These are phyloP conservation scores for Plecotus auritus DNA, from an alignment of 2,113 vertebrate species.

Conservation along the genomic window DNA sequence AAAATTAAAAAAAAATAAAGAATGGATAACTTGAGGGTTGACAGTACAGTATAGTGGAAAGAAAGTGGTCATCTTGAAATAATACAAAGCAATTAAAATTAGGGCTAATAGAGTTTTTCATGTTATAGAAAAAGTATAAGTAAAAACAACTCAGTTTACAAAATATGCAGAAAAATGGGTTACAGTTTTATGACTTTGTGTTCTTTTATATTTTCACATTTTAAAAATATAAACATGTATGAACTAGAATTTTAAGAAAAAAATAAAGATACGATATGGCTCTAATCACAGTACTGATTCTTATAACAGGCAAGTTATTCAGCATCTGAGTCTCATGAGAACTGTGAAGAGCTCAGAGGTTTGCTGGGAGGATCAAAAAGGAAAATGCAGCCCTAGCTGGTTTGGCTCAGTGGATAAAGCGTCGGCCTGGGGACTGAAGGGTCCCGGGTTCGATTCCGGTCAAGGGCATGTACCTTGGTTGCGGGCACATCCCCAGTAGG, in stretches of 20 bases:
- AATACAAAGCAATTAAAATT: constrained; percentile 16
- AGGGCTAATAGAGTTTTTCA: not conserved
- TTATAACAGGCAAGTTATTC: not conserved
- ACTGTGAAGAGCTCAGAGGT: not conserved
- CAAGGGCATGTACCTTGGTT: too few relatives aligned
- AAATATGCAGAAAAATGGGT: not conserved
- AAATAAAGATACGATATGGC: not conserved
- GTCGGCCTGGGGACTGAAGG: too few relatives aligned
- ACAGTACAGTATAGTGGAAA: not conserved
- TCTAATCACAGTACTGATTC: not conserved
- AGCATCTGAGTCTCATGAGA: constrained; percentile 5
- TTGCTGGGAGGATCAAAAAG: not conserved
- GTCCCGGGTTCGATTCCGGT: too few relatives aligned
- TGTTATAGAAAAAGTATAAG: not conserved
- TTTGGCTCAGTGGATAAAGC: too few relatives aligned
- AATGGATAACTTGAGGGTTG: not conserved
- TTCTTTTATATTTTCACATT: not conserved
- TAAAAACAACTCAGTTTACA: not conserved
- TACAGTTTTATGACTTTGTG: not conserved
- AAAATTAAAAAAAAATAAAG: too few relatives aligned
- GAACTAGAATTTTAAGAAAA: not conserved
- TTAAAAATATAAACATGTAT: not conserved
- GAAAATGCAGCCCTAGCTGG: not conserved
- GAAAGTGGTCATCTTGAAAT: not conserved
- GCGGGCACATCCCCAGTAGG: too few relatives aligned